Conservation (phyloP, 2,888 invertebrate genomes). For the Drosophila engyochracea region DNA sequence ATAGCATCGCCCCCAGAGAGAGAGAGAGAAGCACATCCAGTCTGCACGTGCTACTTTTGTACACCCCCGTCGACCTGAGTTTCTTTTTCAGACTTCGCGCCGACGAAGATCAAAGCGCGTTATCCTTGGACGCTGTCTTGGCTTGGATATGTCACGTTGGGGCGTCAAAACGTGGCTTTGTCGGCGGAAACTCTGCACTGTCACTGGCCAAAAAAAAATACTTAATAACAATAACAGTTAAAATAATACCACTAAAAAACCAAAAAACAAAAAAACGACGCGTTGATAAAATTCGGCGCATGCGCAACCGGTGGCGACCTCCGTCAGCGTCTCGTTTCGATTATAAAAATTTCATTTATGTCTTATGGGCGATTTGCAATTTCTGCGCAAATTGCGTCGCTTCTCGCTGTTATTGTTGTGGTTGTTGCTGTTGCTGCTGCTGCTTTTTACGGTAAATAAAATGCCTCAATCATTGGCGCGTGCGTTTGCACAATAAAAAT, state of each 20-base stretch:
- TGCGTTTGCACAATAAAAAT: conserved; percentile 74
- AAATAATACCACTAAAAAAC: conserved; percentile 37
- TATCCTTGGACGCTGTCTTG: conserved; percentile 48
- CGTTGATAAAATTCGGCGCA: conserved; percentile 50
- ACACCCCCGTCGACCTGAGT: conserved; percentile 55
- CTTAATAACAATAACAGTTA: conserved; percentile 77
- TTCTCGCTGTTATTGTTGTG: neutral
- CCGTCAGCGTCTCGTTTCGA: conserved; percentile 69
- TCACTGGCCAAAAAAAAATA: conserved; percentile 49
- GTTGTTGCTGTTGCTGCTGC: neutral
- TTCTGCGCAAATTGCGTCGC: conserved; percentile 70
- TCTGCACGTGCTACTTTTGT: conserved; percentile 67
- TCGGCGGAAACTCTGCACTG: conserved; percentile 48
- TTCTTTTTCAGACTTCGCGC: conserved; percentile 36
- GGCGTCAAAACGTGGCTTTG: conserved; percentile 52
- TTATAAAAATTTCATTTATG: conserved; percentile 80
- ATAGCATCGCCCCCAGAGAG: conserved; percentile 60
- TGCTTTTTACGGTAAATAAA: conserved; percentile 57
- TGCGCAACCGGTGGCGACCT: conserved; percentile 58
- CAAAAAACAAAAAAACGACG: conserved; percentile 2
- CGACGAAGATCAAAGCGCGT: conserved; percentile 64
- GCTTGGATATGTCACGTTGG: conserved; percentile 52
- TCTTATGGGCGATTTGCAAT: conserved; percentile 78
- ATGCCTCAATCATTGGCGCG: conserved; percentile 73
- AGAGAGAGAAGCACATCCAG: neutral